Percentiles rank a stretch among this genome's conserved stretches.
phyloP scores from a whole-genome alignment of 1,140 invertebrate species.

The Amyelois transitella region DNA sequence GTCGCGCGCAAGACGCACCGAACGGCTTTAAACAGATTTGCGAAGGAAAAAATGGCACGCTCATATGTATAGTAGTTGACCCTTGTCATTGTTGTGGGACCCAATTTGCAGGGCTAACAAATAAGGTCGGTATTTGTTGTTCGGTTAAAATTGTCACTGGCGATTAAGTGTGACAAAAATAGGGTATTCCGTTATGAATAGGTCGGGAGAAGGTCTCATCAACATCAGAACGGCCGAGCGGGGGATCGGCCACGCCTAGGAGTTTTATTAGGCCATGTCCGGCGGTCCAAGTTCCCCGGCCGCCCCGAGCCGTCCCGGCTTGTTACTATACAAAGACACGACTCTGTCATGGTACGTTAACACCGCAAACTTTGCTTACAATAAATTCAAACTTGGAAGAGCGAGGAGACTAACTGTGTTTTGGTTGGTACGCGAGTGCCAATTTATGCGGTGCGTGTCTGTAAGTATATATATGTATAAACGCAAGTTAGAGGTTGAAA shows the following conservation, averaged over 20 bases:
- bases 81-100: slow-evolving; percentile 28
- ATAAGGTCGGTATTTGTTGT: neutral
- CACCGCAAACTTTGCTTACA: slow-evolving; percentile 14
- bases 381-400: slow-evolving; percentile 25
- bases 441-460: too few species aligned
- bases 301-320: slow-evolving; percentile 12
- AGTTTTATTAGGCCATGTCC: slow-evolving; percentile 39
- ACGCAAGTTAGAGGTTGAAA: too few species aligned
- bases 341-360: slow-evolving; percentile 28
- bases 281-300: slow-evolving; percentile 6
- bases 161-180: neutral
- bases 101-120: slow-evolving; percentile 17
- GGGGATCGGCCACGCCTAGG: slow-evolving; percentile 28
- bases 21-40: slow-evolving; percentile 54
- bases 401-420: slow-evolving; percentile 10
- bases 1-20: slow-evolving; percentile 19
- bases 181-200: neutral
- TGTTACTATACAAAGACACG: slow-evolving; percentile 23
- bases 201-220: slow-evolving; percentile 21
- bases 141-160: neutral
- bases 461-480: too few species aligned
- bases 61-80: slow-evolving; percentile 24
- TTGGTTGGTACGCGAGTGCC: neutral
- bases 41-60: slow-evolving; percentile 33
- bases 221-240: slow-evolving; percentile 40